Base-by-base conservation (phyloP, 2,113 vertebrate species). In the Zosterops japonicus region DNA sequence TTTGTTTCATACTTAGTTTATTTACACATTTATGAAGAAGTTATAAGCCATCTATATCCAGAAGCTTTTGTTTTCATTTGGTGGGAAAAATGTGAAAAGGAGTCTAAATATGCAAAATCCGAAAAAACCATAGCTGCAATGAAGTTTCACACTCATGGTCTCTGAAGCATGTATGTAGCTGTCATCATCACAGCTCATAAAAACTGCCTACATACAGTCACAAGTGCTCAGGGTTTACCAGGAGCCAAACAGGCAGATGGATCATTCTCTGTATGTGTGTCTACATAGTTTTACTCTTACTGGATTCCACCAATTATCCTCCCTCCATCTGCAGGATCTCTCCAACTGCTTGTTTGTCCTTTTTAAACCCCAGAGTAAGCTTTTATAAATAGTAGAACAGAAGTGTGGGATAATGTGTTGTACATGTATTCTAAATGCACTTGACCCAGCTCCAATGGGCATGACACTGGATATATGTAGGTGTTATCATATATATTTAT, bases 171-270 rank as follows among this genome's bases (percentile, higher is more conserved):
- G 12, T 74, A 77, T 57, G 82, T 69, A 80, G 57, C 67, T 76
- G 49, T 83, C 82, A 93, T 14, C 52, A n/a, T 83, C 90, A 42
- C 56, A 74, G 64, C 75, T 88, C 79, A 65, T 67, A 57, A 80
- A 76, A 95, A 57, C 90, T 93, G 74, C 78, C 90, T 57, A 90
- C 25, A 0, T 82, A 23, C 35, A 92, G 42, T 83, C 89, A 89
- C 68, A 90, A 93, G 86, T 69, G 80, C 86, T 87, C 4, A 4
- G 72, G 59, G 88, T 64, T 90, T 83, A 55, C 76, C 42, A 90
- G 72, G 28, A 96, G 42, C 64, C 86, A 92, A 95, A 78, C 19
- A 87, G 64, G 76, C 86, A 89, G 80, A 89, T 90, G 93, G 71
- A 74, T 90, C 74, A 55, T 70, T 81, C 90, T 69, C 95, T 87